Conservation (phyloP, 2,888 invertebrate species). For the Sarcophaga subvicina region DNA sequence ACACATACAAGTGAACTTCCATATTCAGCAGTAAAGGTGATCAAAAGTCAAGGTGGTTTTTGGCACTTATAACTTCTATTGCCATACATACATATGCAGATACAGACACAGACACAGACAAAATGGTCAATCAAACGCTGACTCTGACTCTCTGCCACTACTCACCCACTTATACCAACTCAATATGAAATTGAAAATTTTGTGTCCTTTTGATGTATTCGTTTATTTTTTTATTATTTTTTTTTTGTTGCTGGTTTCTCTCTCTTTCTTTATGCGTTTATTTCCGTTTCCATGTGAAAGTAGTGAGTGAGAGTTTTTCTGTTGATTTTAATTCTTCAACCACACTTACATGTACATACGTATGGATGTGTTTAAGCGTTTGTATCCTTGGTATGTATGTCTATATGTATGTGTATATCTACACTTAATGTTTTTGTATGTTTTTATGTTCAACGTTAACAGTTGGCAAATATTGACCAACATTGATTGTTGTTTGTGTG, state of each 20-base stretch:
- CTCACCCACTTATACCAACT: background rate
- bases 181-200: constrained; percentile 50
- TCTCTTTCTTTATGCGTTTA: background rate
- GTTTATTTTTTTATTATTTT: constrained; percentile 12
- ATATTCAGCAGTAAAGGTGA: constrained; percentile 45
- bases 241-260: constrained; percentile 28
- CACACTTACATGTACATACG: background rate
- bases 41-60: constrained; percentile 61
- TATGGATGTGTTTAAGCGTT: background rate
- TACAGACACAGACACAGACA: background rate
- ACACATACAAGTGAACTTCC: background rate
- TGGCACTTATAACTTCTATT: constrained; percentile 26
- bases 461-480: constrained; percentile 79
- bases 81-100: background rate
- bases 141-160: background rate
- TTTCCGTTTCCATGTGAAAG: constrained; percentile 10
- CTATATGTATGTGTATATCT: constrained; percentile 57
- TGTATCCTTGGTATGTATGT: background rate
- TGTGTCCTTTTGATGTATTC: constrained; percentile 60
- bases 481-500: constrained; percentile 79
- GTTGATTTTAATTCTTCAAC: constrained; percentile 60
- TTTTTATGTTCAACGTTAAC: constrained; percentile 69
- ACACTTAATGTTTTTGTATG: constrained; percentile 69
- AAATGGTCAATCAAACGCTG: background rate
- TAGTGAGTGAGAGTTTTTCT: constrained; percentile 38